Conservation (phyloP, 2,113 vertebrate genomes). For the Loxodonta africana region DNA sequence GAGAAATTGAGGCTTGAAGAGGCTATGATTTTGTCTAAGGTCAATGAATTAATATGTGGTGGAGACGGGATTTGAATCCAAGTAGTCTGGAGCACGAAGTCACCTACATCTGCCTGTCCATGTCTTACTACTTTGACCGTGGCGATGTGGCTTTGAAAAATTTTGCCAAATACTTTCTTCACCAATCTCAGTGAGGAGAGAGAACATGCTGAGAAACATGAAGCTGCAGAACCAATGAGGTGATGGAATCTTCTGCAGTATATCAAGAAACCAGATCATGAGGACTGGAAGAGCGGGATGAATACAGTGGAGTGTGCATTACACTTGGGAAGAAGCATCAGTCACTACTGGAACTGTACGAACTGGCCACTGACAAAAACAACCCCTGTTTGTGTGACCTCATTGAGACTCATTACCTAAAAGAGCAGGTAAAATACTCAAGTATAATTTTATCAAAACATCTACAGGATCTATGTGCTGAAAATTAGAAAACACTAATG, state of each 20-base stretch:
- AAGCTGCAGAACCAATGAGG: not conserved
- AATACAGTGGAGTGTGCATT: not conserved
- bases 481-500: not conserved
- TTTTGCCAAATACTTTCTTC: not conserved
- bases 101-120: not conserved
- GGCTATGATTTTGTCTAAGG: not conserved
- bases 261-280: not conserved
- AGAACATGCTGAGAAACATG: not conserved
- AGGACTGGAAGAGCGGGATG: not conserved
- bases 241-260: not conserved
- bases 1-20: not conserved
- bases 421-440: not conserved
- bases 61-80: not conserved
- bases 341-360: not conserved
- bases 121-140: not conserved
- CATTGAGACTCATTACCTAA: not conserved
- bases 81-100: not conserved
- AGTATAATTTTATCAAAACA: not conserved
- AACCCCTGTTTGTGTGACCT: not conserved
- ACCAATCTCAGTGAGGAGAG: not conserved
- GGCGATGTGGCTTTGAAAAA: not conserved
- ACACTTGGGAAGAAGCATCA: not conserved
- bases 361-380: not conserved
- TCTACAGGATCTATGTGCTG: not conserved
- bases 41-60: conserved; percentile 10